phyloP scores from a whole-genome alignment of 1,140 invertebrate genomes.

The Papilio dardanus region DNA sequence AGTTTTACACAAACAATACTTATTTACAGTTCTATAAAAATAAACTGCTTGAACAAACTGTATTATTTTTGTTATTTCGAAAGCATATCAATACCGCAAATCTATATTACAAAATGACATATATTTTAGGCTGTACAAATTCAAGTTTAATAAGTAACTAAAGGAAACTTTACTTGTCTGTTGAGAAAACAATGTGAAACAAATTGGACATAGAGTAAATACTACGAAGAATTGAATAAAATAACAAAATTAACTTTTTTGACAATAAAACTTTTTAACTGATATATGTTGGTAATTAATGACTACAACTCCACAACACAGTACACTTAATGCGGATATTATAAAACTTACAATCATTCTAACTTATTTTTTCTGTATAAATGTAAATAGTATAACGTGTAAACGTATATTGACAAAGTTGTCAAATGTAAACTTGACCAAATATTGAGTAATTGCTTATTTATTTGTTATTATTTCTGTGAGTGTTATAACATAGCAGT shows the following conservation, averaged over 20 bases:
- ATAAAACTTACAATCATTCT: neutral
- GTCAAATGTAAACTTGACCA: neutral
- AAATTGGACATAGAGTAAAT: neutral
- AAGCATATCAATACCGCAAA: neutral
- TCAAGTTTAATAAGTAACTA: neutral
- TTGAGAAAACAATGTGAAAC: neutral
- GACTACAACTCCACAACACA: neutral
- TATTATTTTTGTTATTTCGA: conserved; percentile 5
- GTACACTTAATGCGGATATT: neutral
- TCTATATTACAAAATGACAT: neutral
- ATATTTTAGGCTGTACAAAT: neutral
- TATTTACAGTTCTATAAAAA: neutral
- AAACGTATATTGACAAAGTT: too few relatives aligned
- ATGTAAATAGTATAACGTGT: too few relatives aligned
- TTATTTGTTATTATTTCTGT: too few relatives aligned
- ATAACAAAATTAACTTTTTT: neutral
- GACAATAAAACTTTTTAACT: neutral
- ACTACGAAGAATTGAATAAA: too few relatives aligned
- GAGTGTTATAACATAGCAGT: too few relatives aligned
- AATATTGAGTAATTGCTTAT: too few relatives aligned
- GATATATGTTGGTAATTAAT: neutral
- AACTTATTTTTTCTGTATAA: neutral
- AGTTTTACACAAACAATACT: neutral
- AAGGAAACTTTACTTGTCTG: neutral
- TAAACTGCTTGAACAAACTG: neutral